A percentile compares a stretch with the other conserved stretches of the same genome.
These are phyloP conservation scores for Aphidius gifuensis DNA, from an alignment of 1,140 invertebrate species.

Conservation along the genomic window DNA sequence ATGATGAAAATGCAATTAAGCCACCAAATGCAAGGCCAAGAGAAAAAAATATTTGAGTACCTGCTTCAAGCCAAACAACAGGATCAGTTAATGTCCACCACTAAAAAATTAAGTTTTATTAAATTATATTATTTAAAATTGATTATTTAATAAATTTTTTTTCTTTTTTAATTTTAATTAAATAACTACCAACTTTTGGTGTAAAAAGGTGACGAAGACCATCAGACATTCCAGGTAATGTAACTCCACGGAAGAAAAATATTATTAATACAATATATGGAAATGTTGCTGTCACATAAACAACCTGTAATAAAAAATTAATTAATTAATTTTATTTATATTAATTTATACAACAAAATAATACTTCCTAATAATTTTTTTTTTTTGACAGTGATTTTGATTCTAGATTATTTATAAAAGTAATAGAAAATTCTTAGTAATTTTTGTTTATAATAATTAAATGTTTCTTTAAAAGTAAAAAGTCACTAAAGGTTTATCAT, in stretches of 20 bases:
- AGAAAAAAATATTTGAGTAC: conserved; percentile 97
- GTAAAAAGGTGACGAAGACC: conserved; percentile 88
- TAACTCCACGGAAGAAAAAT: conserved; percentile 92
- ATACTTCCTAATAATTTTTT: neutral
- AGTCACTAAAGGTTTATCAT: no score
- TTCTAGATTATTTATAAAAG: neutral
- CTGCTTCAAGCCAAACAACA: conserved; percentile 94
- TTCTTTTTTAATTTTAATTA: neutral
- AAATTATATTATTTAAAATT: neutral
- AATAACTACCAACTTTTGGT: conserved; percentile 64
- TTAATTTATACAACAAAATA: conserved; percentile 10
- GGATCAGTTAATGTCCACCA: conserved; percentile 70
- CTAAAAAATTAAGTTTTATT: conserved; percentile 40
- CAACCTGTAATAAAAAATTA: conserved; percentile 60
- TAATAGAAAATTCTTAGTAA: no score
- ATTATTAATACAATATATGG: conserved; percentile 93
- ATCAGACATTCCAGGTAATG: conserved; percentile 84
- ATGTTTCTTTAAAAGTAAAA: no score
- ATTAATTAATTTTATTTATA: conserved; percentile 19
- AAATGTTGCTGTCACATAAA: conserved; percentile 94
- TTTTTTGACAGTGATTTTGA: neutral
- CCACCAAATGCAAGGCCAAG: conserved; percentile 93
- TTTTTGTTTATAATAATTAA: no score
- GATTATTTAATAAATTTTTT: conserved; percentile 3
- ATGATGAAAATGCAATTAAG: conserved; percentile 91